These are phyloP conservation scores for Ceratina australensis DNA, from an alignment of 1,140 invertebrate species.

Conservation along the genomic window DNA sequence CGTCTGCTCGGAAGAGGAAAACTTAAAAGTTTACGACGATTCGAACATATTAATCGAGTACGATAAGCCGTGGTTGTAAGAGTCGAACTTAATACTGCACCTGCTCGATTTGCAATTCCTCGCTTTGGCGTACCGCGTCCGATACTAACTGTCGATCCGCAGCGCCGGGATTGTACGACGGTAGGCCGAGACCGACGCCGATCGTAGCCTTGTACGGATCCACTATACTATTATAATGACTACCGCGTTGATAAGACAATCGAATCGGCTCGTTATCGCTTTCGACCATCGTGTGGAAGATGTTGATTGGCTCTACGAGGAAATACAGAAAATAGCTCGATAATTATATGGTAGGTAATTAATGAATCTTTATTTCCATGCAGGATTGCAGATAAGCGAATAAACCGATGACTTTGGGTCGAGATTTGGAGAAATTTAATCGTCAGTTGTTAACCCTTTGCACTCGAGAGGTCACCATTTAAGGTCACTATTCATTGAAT, in stretches of 20 bases:
- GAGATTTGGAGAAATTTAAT: no score
- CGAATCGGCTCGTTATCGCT: constrained; percentile 91
- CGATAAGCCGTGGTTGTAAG: not conserved
- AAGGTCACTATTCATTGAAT: no score
- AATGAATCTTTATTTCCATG: no score
- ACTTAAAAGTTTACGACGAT: not conserved
- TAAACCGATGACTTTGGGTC: no score
- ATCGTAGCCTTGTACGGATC: constrained; percentile 93
- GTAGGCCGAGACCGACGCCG: constrained; percentile 92
- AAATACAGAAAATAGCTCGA: constrained; percentile 40
- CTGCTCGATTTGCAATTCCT: constrained; percentile 93
- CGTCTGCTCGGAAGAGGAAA: constrained; percentile 80
- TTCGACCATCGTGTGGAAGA: constrained; percentile 89
- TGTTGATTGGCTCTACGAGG: constrained; percentile 91
- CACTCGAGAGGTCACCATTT: no score
- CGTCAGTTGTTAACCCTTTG: no score
- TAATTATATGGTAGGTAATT: no score
- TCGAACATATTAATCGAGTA: not conserved
- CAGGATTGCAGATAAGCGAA: no score
- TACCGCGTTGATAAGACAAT: constrained; percentile 93
- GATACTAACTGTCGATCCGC: constrained; percentile 88
- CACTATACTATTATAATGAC: constrained; percentile 95
- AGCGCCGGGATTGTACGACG: constrained; percentile 89
- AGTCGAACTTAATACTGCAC: constrained; percentile 64
- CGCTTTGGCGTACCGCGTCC: constrained; percentile 90